Percentiles rank a stretch among this genome's conserved stretches.
Evolutionary conservation across 2,113 vertebrate species (phyloP).

Genomic region (Smithornis capensis): DNA sequence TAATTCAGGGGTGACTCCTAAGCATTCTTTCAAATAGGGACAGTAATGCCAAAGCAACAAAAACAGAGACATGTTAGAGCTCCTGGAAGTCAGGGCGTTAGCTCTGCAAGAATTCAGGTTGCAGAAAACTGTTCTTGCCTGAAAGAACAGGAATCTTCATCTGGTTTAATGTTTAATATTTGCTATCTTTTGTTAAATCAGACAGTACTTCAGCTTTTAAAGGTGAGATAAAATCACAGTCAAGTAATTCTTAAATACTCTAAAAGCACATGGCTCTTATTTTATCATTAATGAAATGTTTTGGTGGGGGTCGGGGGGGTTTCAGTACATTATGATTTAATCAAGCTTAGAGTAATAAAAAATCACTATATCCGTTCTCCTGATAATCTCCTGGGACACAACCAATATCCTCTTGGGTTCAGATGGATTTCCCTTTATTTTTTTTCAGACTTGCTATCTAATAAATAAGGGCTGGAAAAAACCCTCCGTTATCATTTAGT

Average conservation of each 20-base stretch:
- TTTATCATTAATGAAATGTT: slow-evolving; percentile 23
- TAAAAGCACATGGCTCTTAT: background rate
- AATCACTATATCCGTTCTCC: background rate
- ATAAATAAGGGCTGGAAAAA: slow-evolving; percentile 10
- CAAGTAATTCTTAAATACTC: background rate
- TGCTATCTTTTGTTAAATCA: background rate
- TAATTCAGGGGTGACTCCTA: background rate
- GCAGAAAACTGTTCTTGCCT: background rate
- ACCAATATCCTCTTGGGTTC: slow-evolving; percentile 38
- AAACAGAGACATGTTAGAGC: background rate
- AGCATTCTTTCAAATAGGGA: background rate
- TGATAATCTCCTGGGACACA: background rate
- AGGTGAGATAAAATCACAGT: background rate
- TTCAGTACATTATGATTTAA: background rate
- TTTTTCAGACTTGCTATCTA: background rate
- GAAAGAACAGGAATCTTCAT: background rate
- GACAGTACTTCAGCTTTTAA: background rate
- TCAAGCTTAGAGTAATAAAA: slow-evolving; percentile 33
- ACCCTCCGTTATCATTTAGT: background rate
- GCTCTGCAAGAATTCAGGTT: background rate
- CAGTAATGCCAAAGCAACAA: background rate
- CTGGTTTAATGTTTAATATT: background rate
- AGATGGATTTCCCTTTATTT: slow-evolving; percentile 14
- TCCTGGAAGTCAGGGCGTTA: background rate
- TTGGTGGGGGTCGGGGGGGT: background rate